Evolutionary conservation across 53 echinoderm and acorn worm species (phyloP).

Genomic region (Holothuria scabra): DNA sequence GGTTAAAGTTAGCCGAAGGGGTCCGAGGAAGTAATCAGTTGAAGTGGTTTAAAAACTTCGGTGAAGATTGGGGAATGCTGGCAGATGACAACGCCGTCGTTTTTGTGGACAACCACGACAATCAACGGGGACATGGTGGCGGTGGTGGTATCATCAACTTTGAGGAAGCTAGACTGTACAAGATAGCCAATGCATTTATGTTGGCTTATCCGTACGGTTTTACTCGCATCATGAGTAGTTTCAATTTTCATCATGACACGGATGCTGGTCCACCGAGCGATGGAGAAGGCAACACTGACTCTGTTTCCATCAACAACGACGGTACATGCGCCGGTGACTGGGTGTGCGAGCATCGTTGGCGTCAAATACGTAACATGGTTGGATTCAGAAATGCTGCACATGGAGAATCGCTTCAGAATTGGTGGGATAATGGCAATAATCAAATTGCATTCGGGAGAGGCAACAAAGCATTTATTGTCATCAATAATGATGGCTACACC

Average conservation of each 20-base stretch:
- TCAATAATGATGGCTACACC: slow-evolving; percentile 73
- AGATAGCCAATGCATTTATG: slow-evolving; percentile 93
- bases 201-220: slow-evolving; percentile 88
- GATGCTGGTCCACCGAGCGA: slow-evolving; percentile 75
- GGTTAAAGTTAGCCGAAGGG: slow-evolving; percentile 54
- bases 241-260: slow-evolving; percentile 66
- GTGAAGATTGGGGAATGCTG: slow-evolving; percentile 79
- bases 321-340: slow-evolving; percentile 71
- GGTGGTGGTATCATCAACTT: slow-evolving; percentile 72
- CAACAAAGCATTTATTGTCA: slow-evolving; percentile 75
- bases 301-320: slow-evolving; percentile 61
- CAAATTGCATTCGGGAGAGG: slow-evolving; percentile 95
- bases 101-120: slow-evolving; percentile 92
- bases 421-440: slow-evolving; percentile 78
- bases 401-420: slow-evolving; percentile 62
- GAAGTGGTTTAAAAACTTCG: slow-evolving; percentile 68
- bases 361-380: slow-evolving; percentile 74
- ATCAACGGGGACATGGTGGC: slow-evolving; percentile 86
- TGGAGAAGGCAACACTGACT: slow-evolving; percentile 70
- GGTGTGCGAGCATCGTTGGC: slow-evolving; percentile 77
- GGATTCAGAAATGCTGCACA: slow-evolving; percentile 67
- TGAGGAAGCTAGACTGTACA: slow-evolving; percentile 69
- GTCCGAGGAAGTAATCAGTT: slow-evolving; percentile 58
- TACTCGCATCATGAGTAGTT: slow-evolving; percentile 90
- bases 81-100: slow-evolving; percentile 72